A percentile compares a stretch with the other conserved stretches of the same genome.
Conservation (phyloP, 2,113 vertebrate species). For the Nothoprocta pentlandii region DNA sequence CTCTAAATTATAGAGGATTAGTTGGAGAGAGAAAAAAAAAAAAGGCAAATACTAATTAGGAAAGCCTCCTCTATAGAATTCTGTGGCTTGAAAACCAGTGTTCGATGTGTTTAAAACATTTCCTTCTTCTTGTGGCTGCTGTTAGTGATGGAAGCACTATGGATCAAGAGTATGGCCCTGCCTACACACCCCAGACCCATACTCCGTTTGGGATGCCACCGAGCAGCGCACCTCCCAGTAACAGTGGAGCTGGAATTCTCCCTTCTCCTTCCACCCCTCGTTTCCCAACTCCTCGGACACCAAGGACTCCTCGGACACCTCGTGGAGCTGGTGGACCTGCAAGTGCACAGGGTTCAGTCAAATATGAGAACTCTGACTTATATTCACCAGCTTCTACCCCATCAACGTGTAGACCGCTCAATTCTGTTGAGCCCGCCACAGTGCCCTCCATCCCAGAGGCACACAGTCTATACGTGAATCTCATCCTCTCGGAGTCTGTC, state of each 20-base stretch:
- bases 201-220: constrained; percentile 92
- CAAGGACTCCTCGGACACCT: constrained; percentile 94
- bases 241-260: constrained; percentile 91
- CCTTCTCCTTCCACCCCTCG: constrained; percentile 96
- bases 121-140: constrained; percentile 50
- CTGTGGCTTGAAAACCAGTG: not conserved
- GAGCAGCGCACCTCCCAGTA: constrained; percentile 94
- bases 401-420: constrained; percentile 94
- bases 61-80: not conserved
- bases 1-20: constrained; percentile 35
- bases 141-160: constrained; percentile 89
- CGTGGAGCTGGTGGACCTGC: constrained; percentile 89
- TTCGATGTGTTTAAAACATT: not conserved
- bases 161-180: constrained; percentile 94
- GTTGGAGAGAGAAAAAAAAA: not conserved
- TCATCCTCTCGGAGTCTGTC: constrained; percentile 97
- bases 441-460: constrained; percentile 96
- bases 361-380: constrained; percentile 95
- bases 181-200: constrained; percentile 95
- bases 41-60: constrained; percentile 38
- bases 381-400: constrained; percentile 97
- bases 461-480: constrained; percentile 97
- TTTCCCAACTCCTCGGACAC: constrained; percentile 94
- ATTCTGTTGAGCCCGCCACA: constrained; percentile 96
- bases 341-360: constrained; percentile 94